Evolutionary conservation across 2,888 invertebrate genomes (phyloP).

Genomic region (Plusia festucae): DNA sequence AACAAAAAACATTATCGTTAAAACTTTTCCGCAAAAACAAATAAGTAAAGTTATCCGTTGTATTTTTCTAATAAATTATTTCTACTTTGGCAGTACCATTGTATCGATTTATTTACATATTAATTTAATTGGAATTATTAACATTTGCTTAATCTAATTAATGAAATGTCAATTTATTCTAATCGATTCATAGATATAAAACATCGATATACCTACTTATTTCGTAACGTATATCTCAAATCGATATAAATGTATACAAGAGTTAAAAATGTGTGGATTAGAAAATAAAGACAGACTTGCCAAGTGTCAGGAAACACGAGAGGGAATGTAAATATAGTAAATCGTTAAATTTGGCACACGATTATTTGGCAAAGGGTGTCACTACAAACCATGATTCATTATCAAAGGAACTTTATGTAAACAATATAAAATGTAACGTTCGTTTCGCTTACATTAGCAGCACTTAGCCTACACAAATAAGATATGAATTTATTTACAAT

Average conservation of each 20-base stretch:
- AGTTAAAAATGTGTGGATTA: conserved; percentile 27
- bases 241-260: conserved; percentile 39
- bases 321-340: conserved; percentile 28
- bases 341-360: conserved; percentile 59
- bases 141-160: conserved; percentile 52
- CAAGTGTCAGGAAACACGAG: conserved; percentile 13
- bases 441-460: conserved; percentile 50
- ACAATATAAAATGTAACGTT: conserved; percentile 33
- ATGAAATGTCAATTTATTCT: conserved; percentile 57
- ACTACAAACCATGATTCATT: conserved; percentile 40
- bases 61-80: conserved; percentile 44
- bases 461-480: conserved; percentile 53
- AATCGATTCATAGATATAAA: conserved; percentile 61
- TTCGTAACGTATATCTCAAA: conserved; percentile 41
- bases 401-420: conserved; percentile 39
- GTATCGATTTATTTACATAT: conserved; percentile 52
- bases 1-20: conserved; percentile 33
- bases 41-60: conserved; percentile 28
- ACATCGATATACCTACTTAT: conserved; percentile 56
- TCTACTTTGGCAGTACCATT: conserved; percentile 56
- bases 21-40: conserved; percentile 35
- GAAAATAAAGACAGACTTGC: conserved; percentile 30
- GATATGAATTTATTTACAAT: conserved; percentile 68
- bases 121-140: conserved; percentile 51
- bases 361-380: conserved; percentile 47